phyloP scores from a whole-genome alignment of 1,140 invertebrate genomes.

The Hycleus cichorii region DNA sequence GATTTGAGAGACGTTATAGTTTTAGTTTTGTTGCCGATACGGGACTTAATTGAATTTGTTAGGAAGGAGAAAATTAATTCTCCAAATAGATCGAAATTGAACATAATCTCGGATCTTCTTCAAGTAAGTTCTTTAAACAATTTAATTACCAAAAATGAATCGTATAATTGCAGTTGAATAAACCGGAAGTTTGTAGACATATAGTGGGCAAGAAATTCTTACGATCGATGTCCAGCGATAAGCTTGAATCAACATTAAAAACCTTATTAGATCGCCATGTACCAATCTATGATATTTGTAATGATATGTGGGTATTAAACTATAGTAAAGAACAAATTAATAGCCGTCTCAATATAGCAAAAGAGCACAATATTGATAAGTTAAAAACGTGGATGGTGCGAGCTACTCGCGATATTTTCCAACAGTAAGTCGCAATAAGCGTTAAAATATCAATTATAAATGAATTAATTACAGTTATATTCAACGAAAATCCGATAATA shows the following conservation, averaged over 20 bases:
- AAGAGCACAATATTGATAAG: constrained; percentile 40
- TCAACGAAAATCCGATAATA: constrained; percentile 40
- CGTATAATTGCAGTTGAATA: constrained; percentile 14
- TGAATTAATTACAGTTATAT: constrained; percentile 36
- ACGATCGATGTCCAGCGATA: constrained; percentile 12
- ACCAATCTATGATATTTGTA: constrained; percentile 40
- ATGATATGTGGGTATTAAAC: constrained; percentile 47
- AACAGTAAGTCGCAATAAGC: constrained; percentile 32
- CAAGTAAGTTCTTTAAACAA: constrained; percentile 9
- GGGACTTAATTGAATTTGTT: constrained; percentile 15
- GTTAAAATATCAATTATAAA: constrained; percentile 1
- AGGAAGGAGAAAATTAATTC: constrained; percentile 4
- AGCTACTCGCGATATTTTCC: constrained; percentile 40
- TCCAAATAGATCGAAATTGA: constrained; percentile 13
- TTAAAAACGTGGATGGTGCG: constrained; percentile 52
- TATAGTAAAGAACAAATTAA: constrained; percentile 40
- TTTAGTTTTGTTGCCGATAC: constrained; percentile 15
- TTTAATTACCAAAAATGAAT: not conserved
- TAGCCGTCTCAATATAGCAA: constrained; percentile 39
- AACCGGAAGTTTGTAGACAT: constrained; percentile 16
- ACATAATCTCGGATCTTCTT: constrained; percentile 16
- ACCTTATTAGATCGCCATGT: constrained; percentile 39
- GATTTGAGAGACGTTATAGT: constrained; percentile 18
- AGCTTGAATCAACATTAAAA: constrained; percentile 19
- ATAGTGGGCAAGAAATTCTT: constrained; percentile 26